Percentiles rank a stretch among this genome's conserved stretches.
Evolutionary conservation across 1,140 invertebrate genomes (phyloP).

Genomic region (Myzus persicae): DNA sequence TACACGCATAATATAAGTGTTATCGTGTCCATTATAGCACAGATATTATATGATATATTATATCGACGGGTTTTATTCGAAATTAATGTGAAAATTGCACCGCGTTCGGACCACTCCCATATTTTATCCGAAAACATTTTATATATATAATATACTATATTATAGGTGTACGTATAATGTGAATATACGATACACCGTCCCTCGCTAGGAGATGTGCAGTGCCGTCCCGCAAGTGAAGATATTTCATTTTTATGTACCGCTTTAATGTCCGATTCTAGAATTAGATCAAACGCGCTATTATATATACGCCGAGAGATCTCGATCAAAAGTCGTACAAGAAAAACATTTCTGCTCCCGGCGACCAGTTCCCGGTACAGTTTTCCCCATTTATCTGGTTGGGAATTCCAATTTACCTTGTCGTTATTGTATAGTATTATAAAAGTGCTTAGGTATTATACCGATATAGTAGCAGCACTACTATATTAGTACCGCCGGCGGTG

Average conservation of each 20-base stretch:
- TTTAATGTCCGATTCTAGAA: neutral
- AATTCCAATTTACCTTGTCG: neutral
- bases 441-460: too few species aligned
- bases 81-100: constrained; percentile 7
- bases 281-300: constrained; percentile 25
- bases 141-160: neutral
- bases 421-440: neutral
- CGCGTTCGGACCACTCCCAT: neutral
- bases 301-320: neutral
- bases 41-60: constrained; percentile 15
- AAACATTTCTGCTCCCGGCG: neutral
- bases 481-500: too few species aligned
- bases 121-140: constrained; percentile 1
- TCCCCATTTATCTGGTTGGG: neutral
- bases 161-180: neutral
- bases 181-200: neutral
- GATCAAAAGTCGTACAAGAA: neutral
- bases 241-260: neutral
- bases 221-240: neutral
- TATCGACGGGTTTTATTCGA: neutral
- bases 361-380: neutral
- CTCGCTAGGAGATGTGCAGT: neutral
- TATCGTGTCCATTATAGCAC: neutral
- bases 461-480: too few species aligned
- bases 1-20: constrained; percentile 6